Evolutionary conservation across 2,888 invertebrate species (phyloP).

Genomic region (Melieria omissa): DNA sequence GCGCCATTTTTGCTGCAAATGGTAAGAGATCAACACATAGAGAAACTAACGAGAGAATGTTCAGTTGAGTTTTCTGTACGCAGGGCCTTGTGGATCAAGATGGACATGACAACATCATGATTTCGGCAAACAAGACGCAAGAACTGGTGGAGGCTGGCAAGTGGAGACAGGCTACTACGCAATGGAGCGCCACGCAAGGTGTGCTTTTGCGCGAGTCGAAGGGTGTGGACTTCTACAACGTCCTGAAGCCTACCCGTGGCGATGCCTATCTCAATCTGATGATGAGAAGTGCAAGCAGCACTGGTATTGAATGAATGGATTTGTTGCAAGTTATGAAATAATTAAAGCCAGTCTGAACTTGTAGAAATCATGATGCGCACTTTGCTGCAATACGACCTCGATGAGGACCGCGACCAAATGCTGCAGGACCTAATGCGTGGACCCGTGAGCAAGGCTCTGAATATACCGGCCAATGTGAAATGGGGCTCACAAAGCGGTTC

Average conservation of each 20-base stretch:
- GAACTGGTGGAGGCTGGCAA: slow-evolving; percentile 70
- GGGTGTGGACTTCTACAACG: slow-evolving; percentile 85
- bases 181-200: slow-evolving; percentile 75
- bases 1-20: slow-evolving; percentile 80
- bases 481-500: slow-evolving; percentile 74
- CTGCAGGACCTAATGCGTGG: slow-evolving; percentile 77
- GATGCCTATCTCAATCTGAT: slow-evolving; percentile 43
- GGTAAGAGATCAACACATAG: slow-evolving; percentile 63
- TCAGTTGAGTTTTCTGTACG: slow-evolving; percentile 23
- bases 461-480: slow-evolving; percentile 72
- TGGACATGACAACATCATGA: slow-evolving; percentile 73
- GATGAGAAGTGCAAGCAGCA: slow-evolving; percentile 16
- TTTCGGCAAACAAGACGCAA: slow-evolving; percentile 70
- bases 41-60: no score
- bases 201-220: slow-evolving; percentile 73
- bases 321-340: background rate
- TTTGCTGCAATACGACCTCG: slow-evolving; percentile 58
- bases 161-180: slow-evolving; percentile 72
- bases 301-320: background rate
- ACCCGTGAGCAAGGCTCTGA: slow-evolving; percentile 74
- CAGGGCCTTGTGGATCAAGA: slow-evolving; percentile 76
- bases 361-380: slow-evolving; percentile 61
- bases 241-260: slow-evolving; percentile 67
- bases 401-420: slow-evolving; percentile 56
- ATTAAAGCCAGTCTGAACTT: background rate